Conservation (phyloP, 2,113 vertebrate genomes). For the Xiphorhynchus elegans region DNA sequence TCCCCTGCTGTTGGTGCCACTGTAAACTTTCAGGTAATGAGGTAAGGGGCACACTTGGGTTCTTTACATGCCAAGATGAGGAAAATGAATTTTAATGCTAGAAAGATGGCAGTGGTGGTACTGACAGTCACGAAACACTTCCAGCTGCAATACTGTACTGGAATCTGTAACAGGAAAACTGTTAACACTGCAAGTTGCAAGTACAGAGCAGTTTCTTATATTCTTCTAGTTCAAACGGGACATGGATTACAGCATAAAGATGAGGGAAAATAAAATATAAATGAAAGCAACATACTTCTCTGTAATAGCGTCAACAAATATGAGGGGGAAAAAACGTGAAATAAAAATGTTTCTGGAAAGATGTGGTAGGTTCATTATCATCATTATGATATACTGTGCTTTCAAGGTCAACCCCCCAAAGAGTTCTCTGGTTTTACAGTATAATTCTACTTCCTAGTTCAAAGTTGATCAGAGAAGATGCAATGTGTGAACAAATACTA, state of each 20-base stretch:
- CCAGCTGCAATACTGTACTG: constrained; percentile 58
- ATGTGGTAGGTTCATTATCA: neutral
- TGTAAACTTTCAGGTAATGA: constrained; percentile 71
- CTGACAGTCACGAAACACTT: constrained; percentile 62
- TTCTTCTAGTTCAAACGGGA: neutral
- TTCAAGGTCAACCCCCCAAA: neutral
- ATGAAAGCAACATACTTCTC: neutral
- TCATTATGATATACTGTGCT: neutral
- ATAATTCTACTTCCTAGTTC: neutral
- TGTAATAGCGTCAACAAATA: neutral
- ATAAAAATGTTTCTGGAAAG: neutral
- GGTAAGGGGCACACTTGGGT: constrained; percentile 40
- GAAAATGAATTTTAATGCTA: constrained; percentile 75
- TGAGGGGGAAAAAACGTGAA: rapidly evolving
- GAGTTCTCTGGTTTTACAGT: neutral
- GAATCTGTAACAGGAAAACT: constrained; percentile 34
- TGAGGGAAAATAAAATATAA: neutral
- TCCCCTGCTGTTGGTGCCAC: neutral
- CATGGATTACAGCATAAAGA: neutral
- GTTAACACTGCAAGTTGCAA: constrained; percentile 37
- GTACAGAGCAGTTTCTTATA: neutral
- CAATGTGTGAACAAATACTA: neutral
- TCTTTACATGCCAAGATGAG: constrained; percentile 64
- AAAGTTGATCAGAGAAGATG: neutral
- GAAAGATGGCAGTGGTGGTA: constrained; percentile 59